Percentiles rank a stretch among this genome's conserved stretches.
phyloP scores from a whole-genome alignment of 2,113 vertebrate species.

The Dryoscopus gambensis region DNA sequence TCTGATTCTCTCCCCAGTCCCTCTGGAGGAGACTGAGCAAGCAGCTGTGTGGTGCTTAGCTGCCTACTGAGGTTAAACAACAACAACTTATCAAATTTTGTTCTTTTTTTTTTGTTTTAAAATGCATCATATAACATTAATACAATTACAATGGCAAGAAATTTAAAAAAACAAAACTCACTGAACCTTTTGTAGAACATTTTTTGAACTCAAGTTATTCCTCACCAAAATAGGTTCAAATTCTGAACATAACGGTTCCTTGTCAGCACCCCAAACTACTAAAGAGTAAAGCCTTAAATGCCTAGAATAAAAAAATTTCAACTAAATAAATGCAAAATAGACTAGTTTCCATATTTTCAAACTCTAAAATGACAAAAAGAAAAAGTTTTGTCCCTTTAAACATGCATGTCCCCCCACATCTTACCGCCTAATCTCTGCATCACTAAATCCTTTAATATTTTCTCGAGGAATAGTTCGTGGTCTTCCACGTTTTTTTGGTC shows the following conservation, averaged over 20 bases:
- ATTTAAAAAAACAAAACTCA: background rate
- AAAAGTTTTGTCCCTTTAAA: background rate
- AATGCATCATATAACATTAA: slow-evolving; percentile 26
- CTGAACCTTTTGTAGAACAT: background rate
- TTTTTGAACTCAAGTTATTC: background rate
- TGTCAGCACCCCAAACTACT: background rate
- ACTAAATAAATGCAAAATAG: background rate
- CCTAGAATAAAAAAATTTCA: background rate
- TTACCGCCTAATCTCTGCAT: slow-evolving; percentile 96
- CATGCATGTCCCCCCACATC: background rate
- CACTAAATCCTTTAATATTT: slow-evolving; percentile 97
- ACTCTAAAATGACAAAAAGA: too few species aligned
- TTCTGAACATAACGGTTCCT: background rate
- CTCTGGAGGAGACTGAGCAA: background rate
- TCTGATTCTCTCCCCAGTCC: background rate
- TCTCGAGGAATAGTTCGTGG: slow-evolving; percentile 96
- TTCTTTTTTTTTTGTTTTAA: background rate
- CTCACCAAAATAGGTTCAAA: background rate
- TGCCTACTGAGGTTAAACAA: background rate
- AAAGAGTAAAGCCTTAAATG: background rate
- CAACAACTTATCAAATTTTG: background rate
- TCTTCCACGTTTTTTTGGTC: slow-evolving; percentile 94
- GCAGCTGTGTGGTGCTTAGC: background rate
- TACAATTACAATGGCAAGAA: background rate
- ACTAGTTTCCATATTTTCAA: too few species aligned